Evolutionary conservation across 2,113 vertebrate genomes (phyloP).

Genomic region (Microcebus murinus): DNA sequence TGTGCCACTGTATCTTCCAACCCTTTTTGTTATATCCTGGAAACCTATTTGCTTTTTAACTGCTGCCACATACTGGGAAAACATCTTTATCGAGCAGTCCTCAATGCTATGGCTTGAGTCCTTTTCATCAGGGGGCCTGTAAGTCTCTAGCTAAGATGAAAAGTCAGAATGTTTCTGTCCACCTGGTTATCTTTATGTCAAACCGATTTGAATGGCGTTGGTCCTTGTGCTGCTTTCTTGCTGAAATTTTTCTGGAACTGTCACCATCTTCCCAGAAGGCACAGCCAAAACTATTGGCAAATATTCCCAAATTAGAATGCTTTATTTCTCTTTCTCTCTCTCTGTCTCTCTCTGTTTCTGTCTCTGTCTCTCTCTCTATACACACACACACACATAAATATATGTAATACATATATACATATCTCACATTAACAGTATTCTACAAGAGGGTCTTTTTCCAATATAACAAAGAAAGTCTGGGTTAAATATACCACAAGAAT

Average conservation of each 20-base stretch:
- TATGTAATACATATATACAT: not conserved
- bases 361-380: too few relatives aligned
- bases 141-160: conserved; percentile 56
- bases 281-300: not conserved
- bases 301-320: conserved; percentile 21
- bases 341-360: not conserved
- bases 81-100: conserved; percentile 67
- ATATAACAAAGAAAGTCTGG: not conserved
- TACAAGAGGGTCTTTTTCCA: not conserved
- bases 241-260: conserved; percentile 27
- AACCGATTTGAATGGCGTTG: conserved; percentile 32
- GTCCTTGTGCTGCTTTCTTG: not conserved
- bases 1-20: conserved; percentile 49
- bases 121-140: conserved; percentile 62
- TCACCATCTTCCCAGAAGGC: conserved; percentile 13
- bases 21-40: conserved; percentile 57
- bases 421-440: not conserved
- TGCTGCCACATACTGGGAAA: conserved; percentile 60
- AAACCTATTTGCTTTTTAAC: conserved; percentile 73
- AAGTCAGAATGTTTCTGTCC: conserved; percentile 54
- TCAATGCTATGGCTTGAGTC: conserved; percentile 48
- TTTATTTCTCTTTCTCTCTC: not conserved
- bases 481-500: not conserved
- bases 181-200: conserved; percentile 61
- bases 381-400: too few relatives aligned